Evolutionary conservation across 2,888 invertebrate genomes (phyloP), one percentile per base, ranked within the genome.

Genomic region (Drosophila rubida): DNA sequence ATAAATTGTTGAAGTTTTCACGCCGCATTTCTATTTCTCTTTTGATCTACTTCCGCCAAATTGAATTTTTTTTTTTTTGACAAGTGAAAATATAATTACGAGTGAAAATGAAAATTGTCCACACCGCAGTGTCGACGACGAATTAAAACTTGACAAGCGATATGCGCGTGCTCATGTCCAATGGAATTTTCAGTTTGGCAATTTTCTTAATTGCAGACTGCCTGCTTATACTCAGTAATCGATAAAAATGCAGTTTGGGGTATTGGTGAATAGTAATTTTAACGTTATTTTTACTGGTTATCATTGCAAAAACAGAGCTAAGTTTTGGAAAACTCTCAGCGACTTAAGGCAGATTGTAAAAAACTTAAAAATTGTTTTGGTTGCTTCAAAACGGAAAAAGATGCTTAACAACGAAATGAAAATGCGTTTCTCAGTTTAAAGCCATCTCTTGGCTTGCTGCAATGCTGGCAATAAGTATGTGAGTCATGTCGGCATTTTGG

Each of bases 31-130:
- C 50, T 59, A 62, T 77, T 86, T 77, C 75, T 59, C 78, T 78
- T 80, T 87, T 80, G 81, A 80, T 78, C 87, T 57, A 80, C 85
- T 87, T 87, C 87, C 85, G 81, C 62, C 57, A 54, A 69, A 81
- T 67, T 64, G 73, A 72, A 82, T 76, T 80, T 67, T 54, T 61
- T 51, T 25, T 22, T 37, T 14, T 48, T 63, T 55, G 42, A 54
- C 53, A 54, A 58, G 75, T 74, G 79, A 83, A 83, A 80, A 49
- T 58, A 57, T 62, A 46, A 62, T 66, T 58, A 62, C 74, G 48
- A 78, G 74, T 77, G 74, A 78, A 75, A 75, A 67, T 62, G 68
- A 77, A 75, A 75, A 75, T 78, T 78, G 53, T 50, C 25, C 35
- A 45, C 50, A 58, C 49, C 3, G 27, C 8, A 9, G 2, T 32